Evolutionary conservation across 2,113 vertebrate genomes (phyloP).

Genomic region (Athene cunicularia): DNA sequence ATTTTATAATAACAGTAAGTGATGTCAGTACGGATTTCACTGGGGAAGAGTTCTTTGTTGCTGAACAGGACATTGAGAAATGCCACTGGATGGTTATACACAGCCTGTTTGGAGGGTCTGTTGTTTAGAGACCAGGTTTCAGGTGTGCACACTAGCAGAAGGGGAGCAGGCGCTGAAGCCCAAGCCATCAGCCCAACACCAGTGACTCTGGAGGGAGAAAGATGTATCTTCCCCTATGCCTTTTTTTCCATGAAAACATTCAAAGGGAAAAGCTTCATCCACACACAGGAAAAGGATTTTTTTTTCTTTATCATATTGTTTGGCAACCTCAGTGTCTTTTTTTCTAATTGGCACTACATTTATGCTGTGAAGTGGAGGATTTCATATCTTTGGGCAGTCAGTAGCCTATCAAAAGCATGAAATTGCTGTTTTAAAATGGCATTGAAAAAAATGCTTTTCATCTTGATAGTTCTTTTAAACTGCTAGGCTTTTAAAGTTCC

Average conservation of each 20-base stretch:
- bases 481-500: background rate
- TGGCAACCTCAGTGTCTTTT: background rate
- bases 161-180: background rate
- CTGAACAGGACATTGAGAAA: background rate
- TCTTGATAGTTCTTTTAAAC: background rate
- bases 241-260: background rate
- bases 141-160: accelerated
- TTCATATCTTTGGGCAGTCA: background rate
- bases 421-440: background rate
- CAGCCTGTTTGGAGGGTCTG: background rate
- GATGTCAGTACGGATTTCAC: background rate
- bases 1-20: background rate
- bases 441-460: background rate
- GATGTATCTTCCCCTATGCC: accelerated
- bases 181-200: background rate
- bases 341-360: background rate
- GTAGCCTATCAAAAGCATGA: background rate
- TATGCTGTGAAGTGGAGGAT: background rate
- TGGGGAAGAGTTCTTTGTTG: background rate
- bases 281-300: background rate
- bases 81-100: background rate
- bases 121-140: background rate
- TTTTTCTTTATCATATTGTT: background rate
- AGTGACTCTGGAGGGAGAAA: background rate
- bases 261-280: background rate